Conservation (phyloP, 2,113 vertebrate species). For the Glaucidium brasilianum region DNA sequence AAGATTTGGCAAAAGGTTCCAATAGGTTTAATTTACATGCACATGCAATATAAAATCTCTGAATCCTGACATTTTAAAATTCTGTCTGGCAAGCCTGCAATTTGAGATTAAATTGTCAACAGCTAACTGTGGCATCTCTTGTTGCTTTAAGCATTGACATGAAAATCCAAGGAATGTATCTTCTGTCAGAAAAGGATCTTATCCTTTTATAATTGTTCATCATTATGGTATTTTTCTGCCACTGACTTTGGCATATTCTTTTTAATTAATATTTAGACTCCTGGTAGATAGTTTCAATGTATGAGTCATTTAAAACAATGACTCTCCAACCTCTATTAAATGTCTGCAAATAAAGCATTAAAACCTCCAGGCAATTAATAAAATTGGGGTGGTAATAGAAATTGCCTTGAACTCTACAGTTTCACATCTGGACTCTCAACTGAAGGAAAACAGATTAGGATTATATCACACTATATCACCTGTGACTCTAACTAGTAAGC, state of each 20-base stretch:
- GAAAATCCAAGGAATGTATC: slow-evolving; percentile 1
- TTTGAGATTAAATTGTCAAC: not conserved
- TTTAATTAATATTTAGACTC: slow-evolving; percentile 44
- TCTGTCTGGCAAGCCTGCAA: not conserved
- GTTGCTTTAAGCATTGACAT: slow-evolving; percentile 2
- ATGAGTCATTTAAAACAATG: slow-evolving; percentile 16
- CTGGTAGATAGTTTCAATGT: not conserved
- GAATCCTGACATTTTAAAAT: not conserved
- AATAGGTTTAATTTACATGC: not conserved
- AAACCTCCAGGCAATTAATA: not conserved
- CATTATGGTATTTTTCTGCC: not conserved
- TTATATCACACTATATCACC: not conserved
- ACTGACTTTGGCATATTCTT: not conserved
- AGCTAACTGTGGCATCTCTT: not conserved
- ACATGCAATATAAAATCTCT: not conserved
- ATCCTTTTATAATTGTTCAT: slow-evolving; percentile 6
- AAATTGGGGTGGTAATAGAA: not conserved
- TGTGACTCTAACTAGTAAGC: not conserved
- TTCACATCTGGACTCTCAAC: not conserved
- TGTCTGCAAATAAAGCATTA: not conserved
- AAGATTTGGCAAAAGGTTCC: not conserved
- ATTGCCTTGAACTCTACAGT: not conserved
- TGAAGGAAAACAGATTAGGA: not conserved
- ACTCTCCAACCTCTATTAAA: not conserved
- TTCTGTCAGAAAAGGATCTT: slow-evolving; percentile 44